These are phyloP conservation scores for Neuroterus valhalla DNA, from an alignment of 1,140 invertebrate species.

Conservation along the genomic window DNA sequence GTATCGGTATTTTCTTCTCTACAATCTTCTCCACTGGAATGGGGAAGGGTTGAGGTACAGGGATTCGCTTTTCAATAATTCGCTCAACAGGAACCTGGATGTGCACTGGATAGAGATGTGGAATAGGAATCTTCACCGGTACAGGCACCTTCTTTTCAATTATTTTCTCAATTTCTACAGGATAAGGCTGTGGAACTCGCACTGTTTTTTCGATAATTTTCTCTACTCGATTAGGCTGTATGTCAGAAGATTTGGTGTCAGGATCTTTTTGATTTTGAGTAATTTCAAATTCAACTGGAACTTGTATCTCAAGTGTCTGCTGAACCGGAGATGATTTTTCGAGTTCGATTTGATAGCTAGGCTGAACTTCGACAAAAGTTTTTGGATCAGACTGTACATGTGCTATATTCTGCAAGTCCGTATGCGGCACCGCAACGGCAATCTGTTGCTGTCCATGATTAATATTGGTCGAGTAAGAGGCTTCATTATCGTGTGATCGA, in stretches of 20 bases:
- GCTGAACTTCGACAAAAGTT: neutral
- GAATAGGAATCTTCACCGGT: constrained; percentile 41
- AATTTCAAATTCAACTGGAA: neutral
- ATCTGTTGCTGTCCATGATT: constrained; percentile 43
- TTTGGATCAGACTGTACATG: constrained; percentile 4
- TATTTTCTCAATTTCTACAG: constrained; percentile 61
- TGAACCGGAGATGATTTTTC: constrained; percentile 6
- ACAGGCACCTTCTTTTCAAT: constrained; percentile 65
- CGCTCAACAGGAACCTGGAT: constrained; percentile 38
- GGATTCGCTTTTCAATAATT: constrained; percentile 70
- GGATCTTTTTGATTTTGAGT: constrained; percentile 22
- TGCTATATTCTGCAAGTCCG: constrained; percentile 20
- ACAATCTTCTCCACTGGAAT: constrained; percentile 67
- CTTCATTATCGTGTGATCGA: constrained; percentile 6
- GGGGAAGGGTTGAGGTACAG: constrained; percentile 67
- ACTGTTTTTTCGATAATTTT: constrained; percentile 71
- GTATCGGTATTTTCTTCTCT: constrained; percentile 60
- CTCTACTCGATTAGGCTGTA: constrained; percentile 51
- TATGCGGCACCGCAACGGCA: constrained; percentile 31
- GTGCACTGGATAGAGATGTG: constrained; percentile 71
- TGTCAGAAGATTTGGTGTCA: neutral
- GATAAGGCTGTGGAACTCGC: constrained; percentile 56
- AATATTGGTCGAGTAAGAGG: neutral
- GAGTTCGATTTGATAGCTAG: too few relatives aligned
- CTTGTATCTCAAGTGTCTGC: neutral